These are phyloP conservation scores for Albula glossodonta DNA, from an alignment of 2,113 vertebrate species.

Conservation along the genomic window DNA sequence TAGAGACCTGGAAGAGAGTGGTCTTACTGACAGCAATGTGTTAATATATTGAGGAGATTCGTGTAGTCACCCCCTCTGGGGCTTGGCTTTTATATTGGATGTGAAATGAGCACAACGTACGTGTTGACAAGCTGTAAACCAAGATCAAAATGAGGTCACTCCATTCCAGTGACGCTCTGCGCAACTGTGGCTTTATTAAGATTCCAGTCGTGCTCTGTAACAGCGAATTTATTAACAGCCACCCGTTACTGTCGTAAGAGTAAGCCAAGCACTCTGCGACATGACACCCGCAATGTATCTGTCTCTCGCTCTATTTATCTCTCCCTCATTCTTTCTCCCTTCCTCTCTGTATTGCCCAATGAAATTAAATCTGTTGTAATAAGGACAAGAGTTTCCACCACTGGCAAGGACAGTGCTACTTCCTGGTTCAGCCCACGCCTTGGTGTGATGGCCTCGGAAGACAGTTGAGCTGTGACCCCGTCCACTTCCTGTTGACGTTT, in stretches of 20 bases:
- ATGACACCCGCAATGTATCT: neutral
- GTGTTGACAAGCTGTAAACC: constrained; percentile 37
- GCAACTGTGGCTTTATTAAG: constrained; percentile 7
- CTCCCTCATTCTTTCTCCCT: neutral
- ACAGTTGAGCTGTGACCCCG: constrained; percentile 41
- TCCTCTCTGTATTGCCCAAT: neutral
- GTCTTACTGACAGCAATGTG: constrained; percentile 28
- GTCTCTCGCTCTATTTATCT: constrained; percentile 6
- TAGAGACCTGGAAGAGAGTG: constrained; percentile 31
- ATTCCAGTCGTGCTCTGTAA: constrained; percentile 21
- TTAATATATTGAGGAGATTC: constrained; percentile 18
- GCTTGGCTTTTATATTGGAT: constrained; percentile 3
- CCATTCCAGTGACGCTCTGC: neutral
- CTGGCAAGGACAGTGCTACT: neutral
- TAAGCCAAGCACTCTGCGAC: neutral
- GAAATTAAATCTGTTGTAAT: neutral
- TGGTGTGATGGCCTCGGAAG: constrained; percentile 31
- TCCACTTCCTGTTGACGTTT: constrained; percentile 77
- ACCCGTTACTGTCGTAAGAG: neutral
- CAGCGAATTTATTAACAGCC: constrained; percentile 10
- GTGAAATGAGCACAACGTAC: constrained; percentile 13
- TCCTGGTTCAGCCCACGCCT: constrained; percentile 1
- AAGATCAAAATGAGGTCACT: constrained; percentile 10
- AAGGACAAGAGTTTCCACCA: neutral
- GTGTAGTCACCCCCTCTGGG: neutral